Evolutionary conservation across 1,140 invertebrate species (phyloP).

Genomic region (Epicauta chinensis): DNA sequence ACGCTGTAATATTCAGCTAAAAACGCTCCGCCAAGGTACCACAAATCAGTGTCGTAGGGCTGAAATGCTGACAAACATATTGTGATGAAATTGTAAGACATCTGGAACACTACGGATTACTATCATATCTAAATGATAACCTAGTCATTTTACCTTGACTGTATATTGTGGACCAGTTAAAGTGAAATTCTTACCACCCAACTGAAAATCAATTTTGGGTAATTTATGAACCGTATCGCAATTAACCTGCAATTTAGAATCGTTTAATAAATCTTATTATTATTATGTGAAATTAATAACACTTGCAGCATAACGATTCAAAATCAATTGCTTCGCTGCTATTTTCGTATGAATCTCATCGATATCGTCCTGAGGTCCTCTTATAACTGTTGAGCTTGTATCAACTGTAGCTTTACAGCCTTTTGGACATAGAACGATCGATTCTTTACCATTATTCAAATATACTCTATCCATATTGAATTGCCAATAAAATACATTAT

Average conservation of each 20-base stretch:
- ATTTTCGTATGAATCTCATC: slow-evolving; percentile 61
- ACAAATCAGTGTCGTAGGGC: slow-evolving; percentile 12
- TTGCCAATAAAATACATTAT: slow-evolving; percentile 69
- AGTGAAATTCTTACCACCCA: slow-evolving; percentile 36
- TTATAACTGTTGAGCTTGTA: slow-evolving; percentile 72
- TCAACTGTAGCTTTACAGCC: slow-evolving; percentile 72
- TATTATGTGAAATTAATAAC: neutral
- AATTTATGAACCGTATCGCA: slow-evolving; percentile 38
- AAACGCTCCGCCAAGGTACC: slow-evolving; percentile 37
- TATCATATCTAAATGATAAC: no score
- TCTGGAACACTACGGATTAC: slow-evolving; percentile 25
- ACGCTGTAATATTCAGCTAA: slow-evolving; percentile 34
- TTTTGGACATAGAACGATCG: slow-evolving; percentile 43
- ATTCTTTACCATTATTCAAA: slow-evolving; percentile 19
- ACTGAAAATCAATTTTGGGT: slow-evolving; percentile 34
- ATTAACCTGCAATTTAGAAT: slow-evolving; percentile 40
- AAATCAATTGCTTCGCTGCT: slow-evolving; percentile 56
- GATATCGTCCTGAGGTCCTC: slow-evolving; percentile 63
- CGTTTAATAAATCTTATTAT: slow-evolving; percentile 3
- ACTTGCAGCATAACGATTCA: slow-evolving; percentile 54
- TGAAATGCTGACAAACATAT: slow-evolving; percentile 36
- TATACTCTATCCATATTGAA: slow-evolving; percentile 59
- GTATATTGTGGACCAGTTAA: slow-evolving; percentile 35
- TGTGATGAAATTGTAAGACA: slow-evolving; percentile 13
- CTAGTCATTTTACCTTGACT: slow-evolving; percentile 36